Evolutionary conservation across 23 tunicate genomes (phyloP).

Genomic region (Pegea sp.): DNA sequence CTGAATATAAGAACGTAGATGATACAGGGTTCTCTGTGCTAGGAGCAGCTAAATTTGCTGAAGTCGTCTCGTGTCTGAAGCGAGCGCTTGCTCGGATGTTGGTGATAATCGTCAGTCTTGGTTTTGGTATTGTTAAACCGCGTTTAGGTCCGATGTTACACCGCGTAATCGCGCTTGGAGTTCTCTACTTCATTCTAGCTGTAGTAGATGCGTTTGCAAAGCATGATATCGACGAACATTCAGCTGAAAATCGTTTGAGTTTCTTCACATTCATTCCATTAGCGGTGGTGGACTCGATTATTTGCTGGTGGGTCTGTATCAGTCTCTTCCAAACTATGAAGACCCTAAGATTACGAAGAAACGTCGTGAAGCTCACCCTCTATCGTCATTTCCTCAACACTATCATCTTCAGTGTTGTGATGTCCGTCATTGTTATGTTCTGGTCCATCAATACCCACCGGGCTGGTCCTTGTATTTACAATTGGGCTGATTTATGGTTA

Average conservation of each 20-base stretch:
- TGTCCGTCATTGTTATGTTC: constrained; percentile 20
- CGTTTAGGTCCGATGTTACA: constrained; percentile 93
- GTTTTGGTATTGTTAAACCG: constrained; percentile 97
- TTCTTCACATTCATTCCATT: constrained; percentile 59
- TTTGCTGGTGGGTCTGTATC: constrained; percentile 96
- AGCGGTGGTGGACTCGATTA: constrained; percentile 81
- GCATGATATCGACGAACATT: constrained; percentile 31
- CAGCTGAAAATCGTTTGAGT: too few species aligned
- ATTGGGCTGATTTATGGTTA: constrained; percentile 68
- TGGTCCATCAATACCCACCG: constrained; percentile 8
- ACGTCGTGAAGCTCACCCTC: constrained; percentile 62
- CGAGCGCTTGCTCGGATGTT: constrained; percentile 81
- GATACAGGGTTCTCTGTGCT: constrained; percentile 39
- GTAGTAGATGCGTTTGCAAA: constrained; percentile 62
- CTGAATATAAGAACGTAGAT: constrained; percentile 63
- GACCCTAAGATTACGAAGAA: constrained; percentile 69
- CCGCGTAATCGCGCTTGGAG: constrained; percentile 82
- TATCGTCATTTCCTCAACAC: constrained; percentile 91
- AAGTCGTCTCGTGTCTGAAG: constrained; percentile 60
- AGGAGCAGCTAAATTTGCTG: constrained; percentile 89
- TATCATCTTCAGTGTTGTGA: constrained; percentile 69
- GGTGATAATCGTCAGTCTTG: constrained; percentile 89
- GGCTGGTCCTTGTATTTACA: constrained; percentile 1
- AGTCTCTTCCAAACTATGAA: constrained; percentile 96
- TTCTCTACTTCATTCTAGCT: constrained; percentile 68